Percentiles rank a stretch among this genome's conserved stretches.
These are phyloP conservation scores for Pseudomyrmex gracilis DNA, from an alignment of 1,140 invertebrate genomes.

Conservation along the genomic window DNA sequence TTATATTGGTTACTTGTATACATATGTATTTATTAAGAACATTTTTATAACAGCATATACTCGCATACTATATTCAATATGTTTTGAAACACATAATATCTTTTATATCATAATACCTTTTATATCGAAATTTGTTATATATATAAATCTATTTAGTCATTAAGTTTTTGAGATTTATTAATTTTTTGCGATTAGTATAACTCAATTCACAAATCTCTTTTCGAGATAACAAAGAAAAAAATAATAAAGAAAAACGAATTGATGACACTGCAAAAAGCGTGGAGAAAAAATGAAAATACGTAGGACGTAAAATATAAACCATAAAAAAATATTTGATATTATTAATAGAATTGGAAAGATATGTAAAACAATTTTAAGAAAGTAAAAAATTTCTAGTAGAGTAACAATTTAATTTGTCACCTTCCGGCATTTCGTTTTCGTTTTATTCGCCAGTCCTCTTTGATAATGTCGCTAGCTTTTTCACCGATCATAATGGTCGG, in stretches of 20 bases:
- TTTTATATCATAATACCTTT: not conserved
- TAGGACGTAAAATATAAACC: not conserved
- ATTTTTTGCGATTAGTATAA: too few species aligned
- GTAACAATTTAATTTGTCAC: constrained; percentile 34
- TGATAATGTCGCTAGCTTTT: constrained; percentile 93
- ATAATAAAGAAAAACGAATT: not conserved
- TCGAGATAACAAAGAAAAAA: not conserved
- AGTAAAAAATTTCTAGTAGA: not conserved
- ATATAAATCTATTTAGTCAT: not conserved
- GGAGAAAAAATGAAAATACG: not conserved
- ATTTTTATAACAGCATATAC: too few species aligned
- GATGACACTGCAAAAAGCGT: too few species aligned
- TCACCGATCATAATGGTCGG: constrained; percentile 93
- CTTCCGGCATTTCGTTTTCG: constrained; percentile 72
- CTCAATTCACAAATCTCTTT: too few species aligned
- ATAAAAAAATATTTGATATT: not conserved
- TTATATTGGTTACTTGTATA: too few species aligned
- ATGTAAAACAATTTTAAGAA: too few species aligned
- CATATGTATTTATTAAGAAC: too few species aligned
- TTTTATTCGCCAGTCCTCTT: constrained; percentile 88
- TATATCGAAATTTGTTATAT: not conserved
- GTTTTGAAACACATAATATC: too few species aligned
- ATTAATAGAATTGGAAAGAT: not conserved
- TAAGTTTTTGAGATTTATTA: too few species aligned
- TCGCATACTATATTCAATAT: too few species aligned